A percentile compares a stretch with the other conserved stretches of the same genome.
phyloP scores from a whole-genome alignment of 1,140 invertebrate species.

The Lucilia cuprina region DNA sequence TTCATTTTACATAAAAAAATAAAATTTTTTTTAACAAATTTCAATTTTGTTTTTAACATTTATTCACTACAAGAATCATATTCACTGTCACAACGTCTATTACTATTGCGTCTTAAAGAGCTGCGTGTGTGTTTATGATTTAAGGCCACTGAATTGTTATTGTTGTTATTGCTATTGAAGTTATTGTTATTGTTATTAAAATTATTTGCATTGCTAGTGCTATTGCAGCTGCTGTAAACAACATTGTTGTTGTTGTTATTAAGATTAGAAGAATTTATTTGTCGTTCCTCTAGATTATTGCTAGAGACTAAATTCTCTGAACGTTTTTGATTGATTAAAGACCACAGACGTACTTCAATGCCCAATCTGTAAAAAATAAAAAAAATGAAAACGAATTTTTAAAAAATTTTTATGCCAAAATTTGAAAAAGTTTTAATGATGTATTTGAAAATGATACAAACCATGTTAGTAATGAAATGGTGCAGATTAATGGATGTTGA shows the following conservation, averaged over 20 bases:
- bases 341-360: constrained; percentile 58
- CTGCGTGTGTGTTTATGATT: constrained; percentile 33
- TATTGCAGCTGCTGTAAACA: constrained; percentile 41
- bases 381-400: neutral
- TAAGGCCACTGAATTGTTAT: constrained; percentile 43
- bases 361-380: constrained; percentile 47
- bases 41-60: constrained; percentile 28
- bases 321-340: constrained; percentile 56
- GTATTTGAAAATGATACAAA: too few relatives aligned
- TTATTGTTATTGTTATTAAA: neutral
- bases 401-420: too few relatives aligned
- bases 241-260: constrained; percentile 34
- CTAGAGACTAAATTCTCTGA: constrained; percentile 30
- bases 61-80: constrained; percentile 60
- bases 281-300: neutral
- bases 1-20: neutral
- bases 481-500: too few relatives aligned
- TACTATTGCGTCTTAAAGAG: constrained; percentile 43
- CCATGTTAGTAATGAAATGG: too few relatives aligned
- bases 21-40: too few relatives aligned
- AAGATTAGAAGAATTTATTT: constrained; percentile 18
- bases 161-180: constrained; percentile 39
- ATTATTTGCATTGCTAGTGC: constrained; percentile 40
- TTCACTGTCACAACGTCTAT: constrained; percentile 55
- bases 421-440: too few relatives aligned